Percentiles rank a stretch among this genome's conserved stretches.
phyloP scores from a whole-genome alignment of 2,888 invertebrate species.

The Napeogenes sylphis region DNA sequence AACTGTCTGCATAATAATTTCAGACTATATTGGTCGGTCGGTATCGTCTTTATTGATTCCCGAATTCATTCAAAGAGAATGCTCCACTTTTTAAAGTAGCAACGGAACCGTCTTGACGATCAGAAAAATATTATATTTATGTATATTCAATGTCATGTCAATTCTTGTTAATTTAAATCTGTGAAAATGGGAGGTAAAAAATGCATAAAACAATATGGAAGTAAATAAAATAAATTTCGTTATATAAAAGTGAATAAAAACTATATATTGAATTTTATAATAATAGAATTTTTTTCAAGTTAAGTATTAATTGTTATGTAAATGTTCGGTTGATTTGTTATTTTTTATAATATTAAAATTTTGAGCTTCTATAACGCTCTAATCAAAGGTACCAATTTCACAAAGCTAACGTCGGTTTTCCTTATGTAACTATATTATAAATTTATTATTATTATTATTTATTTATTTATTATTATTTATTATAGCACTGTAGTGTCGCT shows the following conservation, averaged over 20 bases:
- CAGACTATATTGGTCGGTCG: not conserved
- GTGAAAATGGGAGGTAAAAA: too few species aligned
- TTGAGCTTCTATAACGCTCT: conserved; percentile 3
- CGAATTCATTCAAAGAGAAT: not conserved
- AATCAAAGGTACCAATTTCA: conserved; percentile 9
- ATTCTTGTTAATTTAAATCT: too few species aligned
- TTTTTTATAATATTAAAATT: conserved; percentile 22
- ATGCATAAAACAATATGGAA: too few species aligned
- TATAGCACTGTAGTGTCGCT: conserved; percentile 6
- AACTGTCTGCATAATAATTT: not conserved
- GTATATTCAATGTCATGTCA: too few species aligned
- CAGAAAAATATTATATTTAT: too few species aligned
- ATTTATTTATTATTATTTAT: too few species aligned
- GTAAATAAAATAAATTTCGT: too few species aligned
- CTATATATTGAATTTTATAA: too few species aligned
- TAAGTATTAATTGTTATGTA: not conserved
- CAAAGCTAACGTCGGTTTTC: conserved; percentile 2
- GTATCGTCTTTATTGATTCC: not conserved
- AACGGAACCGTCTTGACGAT: too few species aligned
- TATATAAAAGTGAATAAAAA: too few species aligned
- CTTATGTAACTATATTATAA: not conserved
- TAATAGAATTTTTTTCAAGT: too few species aligned
- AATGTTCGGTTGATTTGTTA: not conserved
- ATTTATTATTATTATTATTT: too few species aligned
- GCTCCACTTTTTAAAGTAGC: not conserved